Conservation (phyloP, 1,140 invertebrate genomes). For the Drosophila suzukii region DNA sequence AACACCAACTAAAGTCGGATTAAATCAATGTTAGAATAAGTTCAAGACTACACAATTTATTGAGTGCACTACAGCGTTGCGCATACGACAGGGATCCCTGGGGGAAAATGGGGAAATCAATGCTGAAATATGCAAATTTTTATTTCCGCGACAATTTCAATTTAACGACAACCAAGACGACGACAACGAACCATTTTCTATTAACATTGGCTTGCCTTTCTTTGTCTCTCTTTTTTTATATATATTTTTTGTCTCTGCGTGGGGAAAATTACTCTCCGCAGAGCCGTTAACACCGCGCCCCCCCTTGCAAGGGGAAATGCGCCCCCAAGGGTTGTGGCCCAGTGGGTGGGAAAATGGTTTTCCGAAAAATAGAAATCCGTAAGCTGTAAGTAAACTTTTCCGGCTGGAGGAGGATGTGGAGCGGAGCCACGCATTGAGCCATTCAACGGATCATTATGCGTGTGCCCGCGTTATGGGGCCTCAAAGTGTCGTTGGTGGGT, state of each 20-base stretch:
- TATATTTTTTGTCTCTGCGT: constrained; percentile 27
- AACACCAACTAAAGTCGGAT: neutral
- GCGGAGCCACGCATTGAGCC: constrained; percentile 63
- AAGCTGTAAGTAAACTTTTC: constrained; percentile 62
- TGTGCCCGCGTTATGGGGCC: constrained; percentile 73
- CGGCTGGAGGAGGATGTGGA: neutral
- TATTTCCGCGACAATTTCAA: constrained; percentile 84
- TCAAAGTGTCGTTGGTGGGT: constrained; percentile 67
- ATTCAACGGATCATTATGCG: constrained; percentile 76
- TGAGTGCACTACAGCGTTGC: constrained; percentile 61
- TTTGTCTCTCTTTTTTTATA: constrained; percentile 33
- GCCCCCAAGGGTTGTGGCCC: constrained; percentile 20
- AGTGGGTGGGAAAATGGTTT: constrained; percentile 50
- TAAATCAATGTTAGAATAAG: constrained; percentile 12
- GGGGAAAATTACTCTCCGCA: constrained; percentile 74
- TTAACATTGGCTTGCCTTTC: constrained; percentile 61
- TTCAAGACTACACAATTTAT: constrained; percentile 59
- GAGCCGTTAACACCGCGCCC: constrained; percentile 75
- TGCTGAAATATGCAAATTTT: constrained; percentile 84
- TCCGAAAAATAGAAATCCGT: constrained; percentile 71
- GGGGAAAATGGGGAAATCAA: constrained; percentile 58
- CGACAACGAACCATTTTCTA: constrained; percentile 67
- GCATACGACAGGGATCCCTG: constrained; percentile 62
- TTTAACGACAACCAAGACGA: constrained; percentile 63
- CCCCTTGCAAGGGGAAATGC: constrained; percentile 43